These are phyloP conservation scores for Smittia sp. DNA, from an alignment of 2,888 invertebrate genomes.

Conservation along the genomic window DNA sequence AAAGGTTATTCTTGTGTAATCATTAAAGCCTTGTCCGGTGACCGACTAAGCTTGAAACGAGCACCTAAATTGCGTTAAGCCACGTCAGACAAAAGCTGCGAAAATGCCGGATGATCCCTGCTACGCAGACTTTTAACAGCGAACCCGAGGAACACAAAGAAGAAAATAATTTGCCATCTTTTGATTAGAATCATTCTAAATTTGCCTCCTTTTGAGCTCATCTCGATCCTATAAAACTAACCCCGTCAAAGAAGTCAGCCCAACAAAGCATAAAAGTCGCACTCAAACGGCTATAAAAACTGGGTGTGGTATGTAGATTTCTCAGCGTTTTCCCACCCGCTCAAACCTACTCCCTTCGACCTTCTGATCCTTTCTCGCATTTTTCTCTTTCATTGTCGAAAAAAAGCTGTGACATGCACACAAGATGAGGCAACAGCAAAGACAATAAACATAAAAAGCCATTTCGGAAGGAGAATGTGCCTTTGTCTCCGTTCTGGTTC, in stretches of 20 bases:
- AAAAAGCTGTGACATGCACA: constrained; percentile 2
- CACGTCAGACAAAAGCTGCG: background rate
- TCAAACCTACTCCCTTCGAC: background rate
- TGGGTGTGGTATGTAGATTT: constrained; percentile 33
- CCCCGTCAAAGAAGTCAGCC: background rate
- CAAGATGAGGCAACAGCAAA: constrained; percentile 6
- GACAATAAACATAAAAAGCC: constrained; percentile 1
- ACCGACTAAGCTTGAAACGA: too few species aligned
- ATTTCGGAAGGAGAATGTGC: background rate
- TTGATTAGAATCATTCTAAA: constrained; percentile 8
- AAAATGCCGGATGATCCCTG: background rate
- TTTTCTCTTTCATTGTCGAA: constrained; percentile 13
- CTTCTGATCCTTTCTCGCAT: constrained; percentile 18
- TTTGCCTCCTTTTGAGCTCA: background rate
- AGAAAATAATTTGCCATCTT: background rate
- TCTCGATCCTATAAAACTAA: background rate
- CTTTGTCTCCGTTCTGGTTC: constrained; percentile 3
- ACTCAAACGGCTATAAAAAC: constrained; percentile 31
- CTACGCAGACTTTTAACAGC: background rate
- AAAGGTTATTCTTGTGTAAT: constrained; percentile 12
- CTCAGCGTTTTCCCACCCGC: background rate
- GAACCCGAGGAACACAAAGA: background rate
- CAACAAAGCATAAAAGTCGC: constrained; percentile 16
- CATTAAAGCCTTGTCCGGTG: too few species aligned
- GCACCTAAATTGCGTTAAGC: too few species aligned